Evolutionary conservation across 2,888 invertebrate species (phyloP), one percentile per base, ranked within the genome.

Genomic region (Leptogaster cylindrica): DNA sequence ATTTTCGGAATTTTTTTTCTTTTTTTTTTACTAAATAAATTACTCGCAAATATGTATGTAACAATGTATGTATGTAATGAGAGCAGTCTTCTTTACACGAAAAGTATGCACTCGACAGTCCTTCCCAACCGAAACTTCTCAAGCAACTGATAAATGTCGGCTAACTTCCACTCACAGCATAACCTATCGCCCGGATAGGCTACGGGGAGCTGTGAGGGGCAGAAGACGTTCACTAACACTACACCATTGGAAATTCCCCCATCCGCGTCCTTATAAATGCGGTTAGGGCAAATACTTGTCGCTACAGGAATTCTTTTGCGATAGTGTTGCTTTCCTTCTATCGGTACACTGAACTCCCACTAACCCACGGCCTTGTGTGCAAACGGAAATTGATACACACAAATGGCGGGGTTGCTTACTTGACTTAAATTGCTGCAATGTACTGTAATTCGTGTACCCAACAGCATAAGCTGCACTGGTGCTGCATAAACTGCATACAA

Each of bases 121-220:
- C 70, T 61, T 65, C 67, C 67, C 66, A 63, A 68, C 63, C 67
- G 68, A 70, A 70, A 70, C 69, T 69, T 69, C 71, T 71, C 71
- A 68, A 70, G 65, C 69, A 70, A 71, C 71, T 71, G 71, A 71
- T 70, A 70, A 71, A 71, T 70, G 51, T 66, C 65, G 61, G 64
- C 16, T 61, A 41, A 66, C 46, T 66, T 71, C 63, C 51, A 68
- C 66, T 69, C 68, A 65, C 55, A 67, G 65, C 71, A 71, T 66
- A 70, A 61, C 65, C 68, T 68, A 69, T 69, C 55, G 64, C 36
- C 50, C 64, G 41, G 44, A 39, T 63, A 10, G 41, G 65, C 2
- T 50, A 20, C 12, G 39, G 23, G 33, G 31, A 33, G 16, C 3
- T 44, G 27, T 18, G 31, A 8, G 63, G 12, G 1, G 23, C 20